Evolutionary conservation across 2,113 vertebrate genomes (phyloP).

Genomic region (Clarias magur): DNA sequence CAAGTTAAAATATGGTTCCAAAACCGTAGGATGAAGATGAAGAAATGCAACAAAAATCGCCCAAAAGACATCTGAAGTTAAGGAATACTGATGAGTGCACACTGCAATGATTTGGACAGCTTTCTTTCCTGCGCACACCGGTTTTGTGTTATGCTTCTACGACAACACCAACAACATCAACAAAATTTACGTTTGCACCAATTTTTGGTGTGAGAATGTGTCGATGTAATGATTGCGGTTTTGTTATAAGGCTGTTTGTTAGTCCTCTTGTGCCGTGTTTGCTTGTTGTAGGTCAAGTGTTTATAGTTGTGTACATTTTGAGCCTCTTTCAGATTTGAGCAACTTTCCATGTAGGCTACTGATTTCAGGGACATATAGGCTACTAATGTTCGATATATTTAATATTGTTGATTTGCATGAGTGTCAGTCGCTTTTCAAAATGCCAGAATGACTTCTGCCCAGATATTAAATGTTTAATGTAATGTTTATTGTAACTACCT

Average conservation of each 20-base stretch:
- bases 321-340: slow-evolving; percentile 12
- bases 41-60: slow-evolving; percentile 97
- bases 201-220: slow-evolving; percentile 34
- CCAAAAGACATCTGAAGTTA: slow-evolving; percentile 85
- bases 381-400: slow-evolving; percentile 45
- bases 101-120: slow-evolving; percentile 45
- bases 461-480: slow-evolving; percentile 54
- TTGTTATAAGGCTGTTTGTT: slow-evolving; percentile 45
- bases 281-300: slow-evolving; percentile 42
- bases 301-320: slow-evolving; percentile 33
- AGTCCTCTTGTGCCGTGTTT: slow-evolving; percentile 44
- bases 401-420: slow-evolving; percentile 53
- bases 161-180: not conserved
- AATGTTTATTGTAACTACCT: slow-evolving; percentile 68
- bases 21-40: slow-evolving; percentile 99
- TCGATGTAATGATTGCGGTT: slow-evolving; percentile 37
- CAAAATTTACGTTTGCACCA: slow-evolving; percentile 71
- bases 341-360: slow-evolving; percentile 39
- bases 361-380: slow-evolving; percentile 51
- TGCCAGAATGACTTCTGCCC: slow-evolving; percentile 26
- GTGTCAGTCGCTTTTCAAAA: slow-evolving; percentile 24
- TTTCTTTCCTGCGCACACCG: slow-evolving; percentile 37
- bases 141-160: slow-evolving; percentile 28
- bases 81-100: slow-evolving; percentile 26
- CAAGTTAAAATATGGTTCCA: slow-evolving; percentile 99